Evolutionary conservation across 1,140 invertebrate genomes (phyloP), one percentile per base, ranked within the genome.

Genomic region (Saccostrea cuccullata): DNA sequence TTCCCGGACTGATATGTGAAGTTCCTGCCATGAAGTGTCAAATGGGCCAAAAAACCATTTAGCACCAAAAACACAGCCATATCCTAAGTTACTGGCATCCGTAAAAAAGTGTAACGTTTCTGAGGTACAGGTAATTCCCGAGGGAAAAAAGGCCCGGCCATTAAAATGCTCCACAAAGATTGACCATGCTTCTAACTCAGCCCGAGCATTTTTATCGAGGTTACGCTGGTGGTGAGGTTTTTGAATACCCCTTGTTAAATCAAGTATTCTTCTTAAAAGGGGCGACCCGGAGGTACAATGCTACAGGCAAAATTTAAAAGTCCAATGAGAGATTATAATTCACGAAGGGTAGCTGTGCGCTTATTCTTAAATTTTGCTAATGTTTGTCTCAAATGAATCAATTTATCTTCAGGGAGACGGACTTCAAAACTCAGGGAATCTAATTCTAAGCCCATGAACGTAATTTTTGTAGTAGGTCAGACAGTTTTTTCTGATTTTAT

Each of bases 321-420:
- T 55, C 87, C 90, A 26, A 91, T 89, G 15, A 91, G 26, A 23
- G 82, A 86, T 55, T 91, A 86, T 13, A 90, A 36, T 55, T 87
- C 77, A 26, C 20, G 47, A 36, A 90, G 40, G 8, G 89, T 90
- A 0, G 60, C 73, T 82, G 86, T 89, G 13, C 55, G 30, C 58
- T 47, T 55, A 17, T 55, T 26, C 17, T 85, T 23, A 11, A 86
- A 83, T n/a, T 9, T 30, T 6, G 17, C n/a, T 4, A 88, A 77
- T 86, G n/a, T 36, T 12, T 82, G 56, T 13, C 11, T 12, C 6
- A 87, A 23, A 26, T 87, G 40, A 11, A 9, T 11, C 9, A 90
- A 8, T 47, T 90, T 87, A 20, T 64, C 55, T 17, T 56, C 12
- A 3, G 86, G 86, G 89, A 26, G 85, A 40, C 13, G 55, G n/a